Evolutionary conservation across 2,113 vertebrate species (phyloP).

Genomic region (Ploceus nigricollis): DNA sequence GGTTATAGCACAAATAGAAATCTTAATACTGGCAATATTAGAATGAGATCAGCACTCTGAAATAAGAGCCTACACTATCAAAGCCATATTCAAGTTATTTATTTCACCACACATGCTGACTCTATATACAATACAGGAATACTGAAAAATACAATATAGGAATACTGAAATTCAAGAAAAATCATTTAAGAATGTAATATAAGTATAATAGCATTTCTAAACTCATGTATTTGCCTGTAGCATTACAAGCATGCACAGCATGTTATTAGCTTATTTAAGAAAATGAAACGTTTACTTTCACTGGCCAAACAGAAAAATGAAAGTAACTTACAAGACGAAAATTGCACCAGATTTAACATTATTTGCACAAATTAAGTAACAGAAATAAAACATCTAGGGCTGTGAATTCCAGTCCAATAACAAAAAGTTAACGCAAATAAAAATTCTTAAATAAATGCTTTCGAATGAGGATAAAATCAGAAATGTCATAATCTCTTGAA

Average conservation of each 20-base stretch:
- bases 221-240: not conserved
- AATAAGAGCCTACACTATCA: not conserved
- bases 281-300: not conserved
- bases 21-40: not conserved
- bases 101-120: not conserved
- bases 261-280: not conserved
- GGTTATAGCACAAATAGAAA: not conserved
- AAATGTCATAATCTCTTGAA: not conserved
- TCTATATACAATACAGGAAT: accelerated
- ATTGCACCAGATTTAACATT: not conserved
- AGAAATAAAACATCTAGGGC: not conserved
- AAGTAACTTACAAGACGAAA: not conserved
- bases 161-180: not conserved
- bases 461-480: not conserved
- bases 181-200: not conserved
- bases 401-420: not conserved
- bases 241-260: not conserved
- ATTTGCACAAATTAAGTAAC: not conserved
- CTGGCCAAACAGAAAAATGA: not conserved
- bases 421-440: not conserved
- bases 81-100: not conserved
- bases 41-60: not conserved
- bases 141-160: not conserved
- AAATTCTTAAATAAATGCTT: not conserved
- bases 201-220: not conserved